Evolutionary conservation across 2,888 invertebrate genomes (phyloP).

Genomic region (Andricus quercusramuli): DNA sequence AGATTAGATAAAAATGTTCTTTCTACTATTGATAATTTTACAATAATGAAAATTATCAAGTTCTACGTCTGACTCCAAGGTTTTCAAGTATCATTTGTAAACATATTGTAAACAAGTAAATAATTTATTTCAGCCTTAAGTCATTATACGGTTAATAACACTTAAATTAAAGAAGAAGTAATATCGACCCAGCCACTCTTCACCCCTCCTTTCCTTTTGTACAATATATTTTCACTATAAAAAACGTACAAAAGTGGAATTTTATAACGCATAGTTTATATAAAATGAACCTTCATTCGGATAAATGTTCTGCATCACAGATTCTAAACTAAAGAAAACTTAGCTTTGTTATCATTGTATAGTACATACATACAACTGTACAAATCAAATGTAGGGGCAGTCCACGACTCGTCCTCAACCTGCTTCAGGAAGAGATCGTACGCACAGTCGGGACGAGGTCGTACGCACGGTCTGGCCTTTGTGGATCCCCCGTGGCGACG

Average conservation of each 20-base stretch:
- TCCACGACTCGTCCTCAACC: no score
- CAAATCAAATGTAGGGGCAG: background rate
- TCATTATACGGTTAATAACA: conserved; percentile 24
- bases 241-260: conserved; percentile 21
- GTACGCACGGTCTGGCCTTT: no score
- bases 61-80: background rate
- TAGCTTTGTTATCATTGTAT: background rate
- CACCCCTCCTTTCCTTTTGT: background rate
- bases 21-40: conserved; percentile 8
- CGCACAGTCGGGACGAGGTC: no score
- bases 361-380: background rate
- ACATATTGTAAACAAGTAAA: conserved; percentile 14
- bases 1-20: background rate
- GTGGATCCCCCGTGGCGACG: no score
- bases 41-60: conserved; percentile 6
- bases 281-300: background rate
- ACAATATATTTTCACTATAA: conserved; percentile 34
- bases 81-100: background rate
- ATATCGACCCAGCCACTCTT: conserved; percentile 26
- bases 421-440: no score
- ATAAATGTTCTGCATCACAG: background rate
- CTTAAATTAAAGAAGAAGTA: conserved; percentile 28
- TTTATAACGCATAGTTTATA: conserved; percentile 16
- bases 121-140: conserved; percentile 32
- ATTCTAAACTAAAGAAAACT: conserved; percentile 8